Evolutionary conservation across 1,140 invertebrate genomes (phyloP).

Genomic region (Meloidogyne exigua): DNA sequence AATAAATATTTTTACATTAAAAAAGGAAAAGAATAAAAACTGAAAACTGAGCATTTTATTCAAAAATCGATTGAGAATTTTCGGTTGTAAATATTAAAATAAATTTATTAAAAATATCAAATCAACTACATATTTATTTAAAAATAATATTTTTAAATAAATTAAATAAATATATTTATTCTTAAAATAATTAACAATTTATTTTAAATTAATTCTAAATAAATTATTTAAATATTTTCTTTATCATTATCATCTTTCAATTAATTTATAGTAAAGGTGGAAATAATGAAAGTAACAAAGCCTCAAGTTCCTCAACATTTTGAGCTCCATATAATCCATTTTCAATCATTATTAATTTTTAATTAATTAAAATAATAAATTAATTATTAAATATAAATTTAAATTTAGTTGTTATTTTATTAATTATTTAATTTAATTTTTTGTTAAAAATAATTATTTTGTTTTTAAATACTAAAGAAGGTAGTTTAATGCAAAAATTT

Average conservation of each 20-base stretch:
- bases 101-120: too few relatives aligned
- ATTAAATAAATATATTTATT: too few relatives aligned
- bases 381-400: neutral
- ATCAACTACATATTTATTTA: too few relatives aligned
- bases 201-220: too few relatives aligned
- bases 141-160: too few relatives aligned
- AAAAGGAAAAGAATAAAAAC: neutral
- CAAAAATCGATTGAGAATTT: neutral
- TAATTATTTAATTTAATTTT: neutral
- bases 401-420: neutral
- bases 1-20: too few relatives aligned
- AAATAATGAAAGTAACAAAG: neutral
- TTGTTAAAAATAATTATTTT: neutral
- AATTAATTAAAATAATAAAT: neutral
- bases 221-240: too few relatives aligned
- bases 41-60: neutral
- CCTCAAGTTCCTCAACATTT: neutral
- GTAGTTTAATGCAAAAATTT: neutral
- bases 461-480: neutral
- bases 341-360: neutral
- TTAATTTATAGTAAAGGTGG: neutral
- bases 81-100: too few relatives aligned
- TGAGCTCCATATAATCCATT: neutral
- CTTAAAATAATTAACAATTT: too few relatives aligned
- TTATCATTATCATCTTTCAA: too few relatives aligned